Evolutionary conservation across 2,888 invertebrate species (phyloP), one percentile per base, ranked within the genome.

Genomic region (Meghimatium bilineatum): DNA sequence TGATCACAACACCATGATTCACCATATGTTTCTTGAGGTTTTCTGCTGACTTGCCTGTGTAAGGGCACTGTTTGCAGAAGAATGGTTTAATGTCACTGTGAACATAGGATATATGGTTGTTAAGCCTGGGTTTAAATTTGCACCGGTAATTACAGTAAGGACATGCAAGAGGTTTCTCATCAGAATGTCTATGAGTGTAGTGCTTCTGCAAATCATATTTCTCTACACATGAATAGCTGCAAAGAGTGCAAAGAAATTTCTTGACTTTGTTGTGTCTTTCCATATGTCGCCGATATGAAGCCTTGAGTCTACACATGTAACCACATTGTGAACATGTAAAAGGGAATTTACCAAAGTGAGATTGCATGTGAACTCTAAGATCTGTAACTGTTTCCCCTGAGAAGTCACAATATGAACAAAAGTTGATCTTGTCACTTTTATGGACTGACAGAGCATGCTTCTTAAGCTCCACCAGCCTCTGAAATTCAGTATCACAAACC

Each of bases 331-430:
- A 49, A 63, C 84, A 84, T 17, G 80, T 56, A 38, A 34, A 84
- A 14, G 74, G 36, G 34, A 80, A 80, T 44, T 84, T 84, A n/a
- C 84, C 84, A 67, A 80, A 79, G 71, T 84, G 84, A 23, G 49
- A 36, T 76, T 84, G 80, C 84, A 84, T 80, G 76, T 84, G 84
- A 14, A 66, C 29, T 49, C 84, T 32, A 29, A 84, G 67, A 29
- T 84, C 84, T 26, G 72, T 44, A 20, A 63, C 14, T n/a, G 84
- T 80, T 26, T 69, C 60, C 69, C 84, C 80, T 34, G 56, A 44
- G 52, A 76, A 84, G 32, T 84, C 84, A 76, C 84, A 84, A 36
- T 84, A 84, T 23, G 79, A 74, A 60, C 84, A 84, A 44, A 84
- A 84, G 44, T 75, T 34, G 20, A 63, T 84, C 29, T 56, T 76